These are phyloP conservation scores for Drymonia ruficornis DNA, from an alignment of 2,888 invertebrate genomes.

Conservation along the genomic window DNA sequence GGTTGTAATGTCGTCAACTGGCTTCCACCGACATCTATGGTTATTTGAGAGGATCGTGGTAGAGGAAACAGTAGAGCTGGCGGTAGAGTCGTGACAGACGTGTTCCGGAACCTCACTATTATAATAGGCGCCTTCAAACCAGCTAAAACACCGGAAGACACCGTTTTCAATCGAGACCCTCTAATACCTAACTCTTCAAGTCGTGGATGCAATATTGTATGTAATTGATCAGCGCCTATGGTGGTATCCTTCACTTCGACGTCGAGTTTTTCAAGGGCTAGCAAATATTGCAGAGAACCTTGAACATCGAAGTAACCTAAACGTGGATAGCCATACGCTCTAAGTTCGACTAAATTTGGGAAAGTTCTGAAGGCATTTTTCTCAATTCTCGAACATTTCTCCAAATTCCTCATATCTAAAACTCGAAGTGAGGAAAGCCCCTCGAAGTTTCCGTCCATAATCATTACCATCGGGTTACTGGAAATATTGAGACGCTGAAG, in stretches of 20 bases:
- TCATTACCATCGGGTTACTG: constrained; percentile 90
- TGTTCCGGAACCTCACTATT: constrained; percentile 90
- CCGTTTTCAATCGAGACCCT: constrained; percentile 89
- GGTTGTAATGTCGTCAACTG: constrained; percentile 90
- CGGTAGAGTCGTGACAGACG: constrained; percentile 91
- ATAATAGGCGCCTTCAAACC: constrained; percentile 91
- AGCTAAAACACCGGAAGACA: constrained; percentile 93
- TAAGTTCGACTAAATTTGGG: constrained; percentile 88
- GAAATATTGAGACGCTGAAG: constrained; percentile 92
- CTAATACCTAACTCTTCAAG: constrained; percentile 89
- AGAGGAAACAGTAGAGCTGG: constrained; percentile 94
- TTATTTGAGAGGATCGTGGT: constrained; percentile 92
- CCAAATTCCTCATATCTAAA: constrained; percentile 88
- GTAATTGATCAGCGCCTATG: constrained; percentile 92
- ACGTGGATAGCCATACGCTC: constrained; percentile 91
- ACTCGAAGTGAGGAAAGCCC: constrained; percentile 87
- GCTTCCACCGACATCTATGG: constrained; percentile 91
- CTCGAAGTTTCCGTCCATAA: constrained; percentile 91
- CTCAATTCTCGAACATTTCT: constrained; percentile 90
- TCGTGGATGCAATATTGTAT: constrained; percentile 91
- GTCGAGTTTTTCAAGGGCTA: constrained; percentile 90
- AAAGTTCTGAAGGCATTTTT: constrained; percentile 91
- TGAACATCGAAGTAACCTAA: constrained; percentile 94
- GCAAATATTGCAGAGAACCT: constrained; percentile 90
- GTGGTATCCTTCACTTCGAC: constrained; percentile 94